A percentile compares a stretch with the other conserved stretches of the same genome.
Conservation (phyloP, 2,888 invertebrate genomes). For the Hetaerina titia region DNA sequence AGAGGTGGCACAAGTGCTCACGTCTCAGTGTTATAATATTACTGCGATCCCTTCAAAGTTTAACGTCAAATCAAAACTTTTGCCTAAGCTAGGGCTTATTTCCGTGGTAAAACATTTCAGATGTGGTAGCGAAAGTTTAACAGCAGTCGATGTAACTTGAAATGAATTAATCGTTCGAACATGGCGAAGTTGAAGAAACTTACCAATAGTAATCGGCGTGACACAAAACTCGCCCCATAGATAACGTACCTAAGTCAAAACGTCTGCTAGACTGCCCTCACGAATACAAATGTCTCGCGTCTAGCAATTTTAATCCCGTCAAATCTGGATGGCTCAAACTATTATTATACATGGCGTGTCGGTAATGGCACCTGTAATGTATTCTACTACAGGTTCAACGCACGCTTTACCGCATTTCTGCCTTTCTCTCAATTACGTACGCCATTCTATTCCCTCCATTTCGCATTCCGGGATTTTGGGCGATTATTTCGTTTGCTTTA, state of each 20-base stretch:
- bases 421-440: background rate
- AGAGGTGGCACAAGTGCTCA: too few species aligned
- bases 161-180: too few species aligned
- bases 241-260: background rate
- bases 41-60: too few species aligned
- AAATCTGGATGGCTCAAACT: background rate
- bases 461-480: background rate
- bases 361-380: background rate
- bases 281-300: background rate
- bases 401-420: background rate
- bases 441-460: background rate
- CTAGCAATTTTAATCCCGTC: background rate
- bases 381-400: background rate
- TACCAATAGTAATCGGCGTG: too few species aligned
- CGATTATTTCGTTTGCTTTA: background rate
- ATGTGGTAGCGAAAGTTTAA: too few species aligned
- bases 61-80: too few species aligned
- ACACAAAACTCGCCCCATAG: background rate
- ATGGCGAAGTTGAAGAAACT: too few species aligned
- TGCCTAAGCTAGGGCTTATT: too few species aligned
- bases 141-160: too few species aligned
- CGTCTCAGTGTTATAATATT: too few species aligned
- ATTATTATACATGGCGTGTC: conserved; percentile 12
- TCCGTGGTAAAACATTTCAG: too few species aligned
- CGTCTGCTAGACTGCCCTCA: background rate